These are phyloP conservation scores for Agrotis clavis DNA, from an alignment of 2,888 invertebrate species.

Conservation along the genomic window DNA sequence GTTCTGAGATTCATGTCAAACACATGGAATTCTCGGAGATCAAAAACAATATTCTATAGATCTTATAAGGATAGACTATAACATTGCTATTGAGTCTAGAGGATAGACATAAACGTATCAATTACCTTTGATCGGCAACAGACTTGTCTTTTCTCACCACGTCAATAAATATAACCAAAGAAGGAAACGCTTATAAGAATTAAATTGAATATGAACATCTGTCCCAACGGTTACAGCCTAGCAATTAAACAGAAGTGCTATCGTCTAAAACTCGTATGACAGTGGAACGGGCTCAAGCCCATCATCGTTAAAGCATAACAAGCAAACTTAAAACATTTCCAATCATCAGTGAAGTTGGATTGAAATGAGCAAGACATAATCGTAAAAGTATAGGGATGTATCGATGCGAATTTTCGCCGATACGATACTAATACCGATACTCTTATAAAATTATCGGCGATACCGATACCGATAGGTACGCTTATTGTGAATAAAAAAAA, in stretches of 20 bases:
- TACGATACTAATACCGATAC: too few relatives aligned
- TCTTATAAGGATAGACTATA: background rate
- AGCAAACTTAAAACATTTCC: conserved; percentile 77
- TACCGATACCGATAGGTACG: too few relatives aligned
- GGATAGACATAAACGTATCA: conserved; percentile 18
- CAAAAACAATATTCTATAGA: background rate
- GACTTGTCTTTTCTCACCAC: background rate
- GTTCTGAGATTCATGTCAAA: conserved; percentile 13
- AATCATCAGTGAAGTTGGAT: conserved; percentile 79
- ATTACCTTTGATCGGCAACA: conserved; percentile 14
- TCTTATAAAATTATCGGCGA: too few relatives aligned
- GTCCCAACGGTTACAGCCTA: conserved; percentile 9
- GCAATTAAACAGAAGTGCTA: conserved; percentile 51
- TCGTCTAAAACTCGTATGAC: conserved; percentile 49
- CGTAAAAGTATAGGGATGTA: conserved; percentile 75
- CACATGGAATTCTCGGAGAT: conserved; percentile 17
- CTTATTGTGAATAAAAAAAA: too few relatives aligned
- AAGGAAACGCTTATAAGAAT: conserved; percentile 18
- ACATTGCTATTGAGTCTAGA: background rate
- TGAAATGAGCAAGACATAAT: conserved; percentile 86
- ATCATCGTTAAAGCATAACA: conserved; percentile 64
- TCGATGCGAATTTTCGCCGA: too few relatives aligned
- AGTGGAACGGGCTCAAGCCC: conserved; percentile 27
- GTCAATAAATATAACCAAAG: conserved; percentile 21
- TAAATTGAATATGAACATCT: conserved; percentile 44